Conservation (phyloP, 2,797 vertebrate species). For the Poeciliopsis presidionis region DNA sequence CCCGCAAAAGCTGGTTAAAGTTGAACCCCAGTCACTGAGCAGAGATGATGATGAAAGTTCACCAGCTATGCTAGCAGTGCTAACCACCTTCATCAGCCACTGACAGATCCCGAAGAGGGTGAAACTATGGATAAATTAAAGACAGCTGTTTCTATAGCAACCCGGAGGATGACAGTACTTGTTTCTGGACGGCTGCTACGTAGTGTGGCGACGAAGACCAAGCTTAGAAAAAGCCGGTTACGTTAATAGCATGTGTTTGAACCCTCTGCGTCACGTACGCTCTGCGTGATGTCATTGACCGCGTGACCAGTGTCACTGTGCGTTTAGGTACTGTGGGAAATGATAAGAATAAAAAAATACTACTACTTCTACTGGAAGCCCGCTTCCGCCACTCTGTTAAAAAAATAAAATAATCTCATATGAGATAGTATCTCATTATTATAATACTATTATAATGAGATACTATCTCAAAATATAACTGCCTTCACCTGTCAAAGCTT, state of each 20-base stretch:
- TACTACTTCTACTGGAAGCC: too few relatives aligned
- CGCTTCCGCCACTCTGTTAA: too few relatives aligned
- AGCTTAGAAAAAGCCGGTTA: slow-evolving; percentile 9
- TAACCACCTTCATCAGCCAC: slow-evolving; percentile 30
- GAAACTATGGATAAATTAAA: background rate
- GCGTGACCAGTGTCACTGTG: slow-evolving; percentile 35
- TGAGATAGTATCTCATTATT: too few relatives aligned
- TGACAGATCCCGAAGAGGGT: background rate
- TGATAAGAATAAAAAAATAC: background rate
- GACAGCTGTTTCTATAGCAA: accelerated
- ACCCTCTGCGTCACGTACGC: background rate
- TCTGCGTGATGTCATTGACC: slow-evolving; percentile 38
- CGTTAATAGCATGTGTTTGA: slow-evolving; percentile 33
- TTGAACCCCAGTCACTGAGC: slow-evolving; percentile 4
- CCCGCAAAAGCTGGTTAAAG: background rate
- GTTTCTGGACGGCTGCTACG: background rate
- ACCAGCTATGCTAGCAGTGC: slow-evolving; percentile 45
- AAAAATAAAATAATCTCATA: too few relatives aligned
- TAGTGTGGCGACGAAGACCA: background rate
- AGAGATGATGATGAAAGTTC: slow-evolving; percentile 33
- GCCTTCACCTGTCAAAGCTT: background rate
- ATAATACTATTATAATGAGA: too few relatives aligned
- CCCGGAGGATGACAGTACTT: too few relatives aligned
- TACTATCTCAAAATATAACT: too few relatives aligned
- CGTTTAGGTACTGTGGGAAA: slow-evolving; percentile 21